Percentiles rank a stretch among this genome's conserved stretches.
Evolutionary conservation across 2,888 invertebrate species (phyloP).

Genomic region (Leptopterna dolabrata): DNA sequence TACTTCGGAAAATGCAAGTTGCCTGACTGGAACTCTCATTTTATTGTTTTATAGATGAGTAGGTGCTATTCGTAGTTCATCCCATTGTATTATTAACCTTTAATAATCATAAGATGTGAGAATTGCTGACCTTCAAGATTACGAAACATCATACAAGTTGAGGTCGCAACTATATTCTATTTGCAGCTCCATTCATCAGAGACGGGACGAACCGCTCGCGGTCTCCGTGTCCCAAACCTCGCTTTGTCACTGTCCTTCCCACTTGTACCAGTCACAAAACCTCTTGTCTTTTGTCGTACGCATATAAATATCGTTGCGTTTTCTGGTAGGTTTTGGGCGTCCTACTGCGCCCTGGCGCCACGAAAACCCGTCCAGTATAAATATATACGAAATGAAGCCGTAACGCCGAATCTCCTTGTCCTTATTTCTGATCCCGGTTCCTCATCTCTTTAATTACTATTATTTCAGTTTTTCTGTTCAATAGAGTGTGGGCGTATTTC

Average conservation of each 20-base stretch:
- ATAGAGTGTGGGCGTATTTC: not conserved
- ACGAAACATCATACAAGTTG: not conserved
- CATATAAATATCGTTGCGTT: slow-evolving; percentile 14
- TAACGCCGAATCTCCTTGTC: slow-evolving; percentile 9
- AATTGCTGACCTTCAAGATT: not conserved
- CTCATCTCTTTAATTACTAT: not conserved
- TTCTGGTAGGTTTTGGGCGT: not conserved
- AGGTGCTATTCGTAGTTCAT: too few species aligned
- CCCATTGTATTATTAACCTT: too few species aligned
- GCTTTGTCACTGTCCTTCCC: slow-evolving; percentile 34
- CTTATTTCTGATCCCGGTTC: not conserved
- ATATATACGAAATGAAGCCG: slow-evolving; percentile 41
- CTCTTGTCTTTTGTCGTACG: slow-evolving; percentile 17
- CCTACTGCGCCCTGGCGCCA: slow-evolving; percentile 40
- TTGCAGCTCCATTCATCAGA: not conserved
- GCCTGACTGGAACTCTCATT: too few species aligned
- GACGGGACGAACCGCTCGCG: not conserved
- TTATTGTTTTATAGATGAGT: too few species aligned
- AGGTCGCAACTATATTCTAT: not conserved
- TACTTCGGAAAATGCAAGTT: too few species aligned
- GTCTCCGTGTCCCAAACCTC: not conserved
- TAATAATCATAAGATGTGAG: not conserved
- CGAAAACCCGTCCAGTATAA: slow-evolving; percentile 43
- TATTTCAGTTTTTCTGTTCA: not conserved
- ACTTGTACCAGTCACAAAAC: slow-evolving; percentile 9